Conservation (phyloP, 2,797 vertebrate species). For the Gallirallus australis region DNA sequence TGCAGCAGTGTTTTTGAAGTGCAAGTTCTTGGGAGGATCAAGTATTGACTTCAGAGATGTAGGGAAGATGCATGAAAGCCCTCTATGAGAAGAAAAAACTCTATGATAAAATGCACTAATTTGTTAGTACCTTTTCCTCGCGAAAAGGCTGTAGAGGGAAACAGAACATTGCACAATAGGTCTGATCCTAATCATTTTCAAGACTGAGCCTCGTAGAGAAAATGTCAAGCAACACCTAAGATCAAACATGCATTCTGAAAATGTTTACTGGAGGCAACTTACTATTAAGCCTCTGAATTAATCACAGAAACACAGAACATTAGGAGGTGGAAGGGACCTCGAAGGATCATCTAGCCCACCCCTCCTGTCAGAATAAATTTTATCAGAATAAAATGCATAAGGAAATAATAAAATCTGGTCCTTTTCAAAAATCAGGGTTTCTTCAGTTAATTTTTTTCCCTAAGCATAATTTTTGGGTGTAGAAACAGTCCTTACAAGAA, state of each 20-base stretch:
- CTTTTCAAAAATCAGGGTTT: not conserved
- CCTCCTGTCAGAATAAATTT: too few species aligned
- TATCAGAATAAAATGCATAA: accelerated
- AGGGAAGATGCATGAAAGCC: not conserved
- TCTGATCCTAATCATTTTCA: not conserved
- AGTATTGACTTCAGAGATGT: not conserved
- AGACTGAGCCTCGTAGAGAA: not conserved
- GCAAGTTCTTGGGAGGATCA: not conserved
- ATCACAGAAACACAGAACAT: too few species aligned
- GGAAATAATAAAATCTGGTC: not conserved
- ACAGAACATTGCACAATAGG: not conserved
- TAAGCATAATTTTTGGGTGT: not conserved
- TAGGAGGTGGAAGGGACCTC: too few species aligned
- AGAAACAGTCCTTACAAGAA: not conserved
- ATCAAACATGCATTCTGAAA: not conserved
- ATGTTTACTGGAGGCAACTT: not conserved
- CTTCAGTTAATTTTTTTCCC: not conserved
- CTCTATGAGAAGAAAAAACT: not conserved
- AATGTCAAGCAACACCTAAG: not conserved
- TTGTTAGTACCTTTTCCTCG: not conserved
- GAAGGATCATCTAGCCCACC: too few species aligned
- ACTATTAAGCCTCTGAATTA: not conserved
- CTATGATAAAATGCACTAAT: not conserved
- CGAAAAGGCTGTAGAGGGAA: not conserved
- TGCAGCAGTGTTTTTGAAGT: not conserved